Conservation (phyloP, 2,113 vertebrate genomes). For the Serilophus lunatus region DNA sequence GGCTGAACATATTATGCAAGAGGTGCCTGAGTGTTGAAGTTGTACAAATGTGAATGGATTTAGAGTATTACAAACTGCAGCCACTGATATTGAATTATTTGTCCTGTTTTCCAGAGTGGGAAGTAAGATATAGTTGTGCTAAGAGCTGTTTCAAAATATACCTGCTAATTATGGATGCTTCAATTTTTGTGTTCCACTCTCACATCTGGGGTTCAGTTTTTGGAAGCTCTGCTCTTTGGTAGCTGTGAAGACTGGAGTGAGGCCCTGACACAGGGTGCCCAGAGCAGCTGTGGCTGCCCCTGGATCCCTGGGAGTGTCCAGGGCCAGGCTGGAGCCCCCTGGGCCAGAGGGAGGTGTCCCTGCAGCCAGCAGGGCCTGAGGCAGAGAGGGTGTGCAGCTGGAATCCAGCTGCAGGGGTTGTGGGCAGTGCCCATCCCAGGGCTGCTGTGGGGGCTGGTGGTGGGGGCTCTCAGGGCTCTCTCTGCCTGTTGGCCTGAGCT, state of each 20-base stretch:
- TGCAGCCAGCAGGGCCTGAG: neutral
- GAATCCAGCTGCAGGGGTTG: neutral
- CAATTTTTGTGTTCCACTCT: neutral
- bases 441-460: too few relatives aligned
- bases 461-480: too few relatives aligned
- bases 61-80: neutral
- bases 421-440: neutral
- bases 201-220: neutral
- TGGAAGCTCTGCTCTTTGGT: neutral
- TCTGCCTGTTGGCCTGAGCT: too few relatives aligned
- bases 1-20: neutral
- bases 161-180: neutral
- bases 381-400: neutral
- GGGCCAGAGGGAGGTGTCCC: neutral
- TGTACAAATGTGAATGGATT: neutral
- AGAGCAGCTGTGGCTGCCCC: neutral
- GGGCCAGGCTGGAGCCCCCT: fast-evolving
- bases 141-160: neutral
- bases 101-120: neutral
- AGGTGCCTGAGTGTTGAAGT: neutral
- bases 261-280: neutral
- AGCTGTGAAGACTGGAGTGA: neutral
- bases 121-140: neutral
- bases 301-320: neutral
- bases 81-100: neutral